phyloP scores from a whole-genome alignment of 2,888 invertebrate species.

The Machimus rusticus region DNA sequence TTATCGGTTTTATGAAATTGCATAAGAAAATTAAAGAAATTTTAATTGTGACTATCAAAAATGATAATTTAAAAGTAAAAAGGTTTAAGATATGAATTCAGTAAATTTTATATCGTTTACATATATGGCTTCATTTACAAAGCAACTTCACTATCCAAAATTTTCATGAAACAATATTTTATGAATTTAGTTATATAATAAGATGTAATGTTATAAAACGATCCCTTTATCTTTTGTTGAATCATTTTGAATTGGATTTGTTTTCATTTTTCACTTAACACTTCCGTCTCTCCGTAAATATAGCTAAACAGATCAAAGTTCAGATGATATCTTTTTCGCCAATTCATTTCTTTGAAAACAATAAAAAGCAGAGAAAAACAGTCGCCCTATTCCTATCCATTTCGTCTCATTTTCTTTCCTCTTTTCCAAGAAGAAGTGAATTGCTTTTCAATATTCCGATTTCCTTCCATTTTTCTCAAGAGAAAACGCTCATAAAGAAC shows the following conservation, averaged over 20 bases:
- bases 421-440: background rate
- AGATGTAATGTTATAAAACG: too few relatives aligned
- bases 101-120: too few relatives aligned
- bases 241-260: background rate
- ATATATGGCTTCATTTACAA: too few relatives aligned
- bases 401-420: background rate
- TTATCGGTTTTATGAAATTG: background rate
- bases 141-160: too few relatives aligned
- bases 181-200: too few relatives aligned
- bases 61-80: too few relatives aligned
- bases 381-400: background rate
- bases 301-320: background rate
- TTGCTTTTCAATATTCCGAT: background rate
- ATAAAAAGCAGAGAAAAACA: background rate
- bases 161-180: too few relatives aligned
- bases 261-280: too few relatives aligned
- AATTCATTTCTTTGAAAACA: background rate
- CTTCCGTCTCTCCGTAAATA: background rate
- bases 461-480: background rate
- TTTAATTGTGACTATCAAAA: too few relatives aligned
- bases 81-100: too few relatives aligned
- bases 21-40: too few relatives aligned
- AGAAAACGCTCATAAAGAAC: background rate
- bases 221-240: background rate
- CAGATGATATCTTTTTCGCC: background rate